These are phyloP conservation scores for Phoebastria nigripes DNA, from an alignment of 2,797 vertebrate genomes.

Conservation along the genomic window DNA sequence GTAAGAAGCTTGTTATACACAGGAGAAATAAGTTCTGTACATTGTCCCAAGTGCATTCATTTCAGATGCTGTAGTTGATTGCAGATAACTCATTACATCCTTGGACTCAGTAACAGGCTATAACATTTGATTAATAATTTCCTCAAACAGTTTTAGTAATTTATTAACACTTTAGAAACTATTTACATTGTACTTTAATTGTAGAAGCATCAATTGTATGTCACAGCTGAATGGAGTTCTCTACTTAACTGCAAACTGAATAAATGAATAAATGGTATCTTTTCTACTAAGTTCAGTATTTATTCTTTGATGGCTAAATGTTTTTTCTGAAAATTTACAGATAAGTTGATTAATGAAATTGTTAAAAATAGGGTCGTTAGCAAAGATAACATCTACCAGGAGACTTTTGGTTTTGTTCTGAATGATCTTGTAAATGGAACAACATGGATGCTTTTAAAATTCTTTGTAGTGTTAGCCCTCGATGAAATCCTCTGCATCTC, in stretches of 20 bases:
- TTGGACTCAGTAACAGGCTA: not conserved
- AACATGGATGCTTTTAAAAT: not conserved
- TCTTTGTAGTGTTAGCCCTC: not conserved
- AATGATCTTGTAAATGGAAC: not conserved
- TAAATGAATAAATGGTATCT: conserved; percentile 18
- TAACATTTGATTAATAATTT: conserved; percentile 29
- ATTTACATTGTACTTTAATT: conserved; percentile 15
- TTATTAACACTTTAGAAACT: conserved; percentile 31
- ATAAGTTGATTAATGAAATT: not conserved
- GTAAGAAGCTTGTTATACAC: not conserved
- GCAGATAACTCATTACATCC: not conserved
- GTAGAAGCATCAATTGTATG: not conserved
- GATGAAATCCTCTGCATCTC: not conserved
- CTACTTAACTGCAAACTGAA: not conserved
- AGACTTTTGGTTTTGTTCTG: not conserved
- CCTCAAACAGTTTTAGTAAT: conserved; percentile 9
- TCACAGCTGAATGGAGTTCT: conserved; percentile 24
- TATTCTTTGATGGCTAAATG: not conserved
- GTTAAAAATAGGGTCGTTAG: not conserved
- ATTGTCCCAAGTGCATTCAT: not conserved
- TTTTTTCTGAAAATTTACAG: not conserved
- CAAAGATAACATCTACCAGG: not conserved
- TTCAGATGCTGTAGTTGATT: not conserved
- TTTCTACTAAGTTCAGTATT: conserved; percentile 1
- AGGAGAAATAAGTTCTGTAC: not conserved